Conservation (phyloP, 2,888 invertebrate species). For the Platypus cylindrus region DNA sequence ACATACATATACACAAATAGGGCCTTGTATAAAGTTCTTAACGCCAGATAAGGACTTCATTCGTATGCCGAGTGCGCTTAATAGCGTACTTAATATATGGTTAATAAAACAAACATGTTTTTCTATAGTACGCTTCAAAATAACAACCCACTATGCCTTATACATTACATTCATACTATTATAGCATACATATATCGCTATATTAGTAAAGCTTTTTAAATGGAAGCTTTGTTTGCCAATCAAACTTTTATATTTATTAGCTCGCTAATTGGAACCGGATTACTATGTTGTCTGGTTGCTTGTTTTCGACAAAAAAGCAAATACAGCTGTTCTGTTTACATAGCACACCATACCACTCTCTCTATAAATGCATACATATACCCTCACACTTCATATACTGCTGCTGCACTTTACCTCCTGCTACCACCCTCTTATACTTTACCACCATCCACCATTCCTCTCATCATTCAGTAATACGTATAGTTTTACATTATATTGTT, state of each 20-base stretch:
- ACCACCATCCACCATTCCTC: no score
- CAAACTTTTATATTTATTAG: slow-evolving; percentile 24
- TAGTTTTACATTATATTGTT: no score
- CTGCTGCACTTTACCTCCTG: no score
- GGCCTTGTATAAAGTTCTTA: slow-evolving; percentile 15
- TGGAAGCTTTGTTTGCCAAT: slow-evolving; percentile 24
- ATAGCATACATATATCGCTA: slow-evolving; percentile 22
- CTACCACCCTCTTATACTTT: no score
- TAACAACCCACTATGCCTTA: no score
- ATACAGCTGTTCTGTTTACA: slow-evolving; percentile 12
- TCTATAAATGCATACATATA: no score
- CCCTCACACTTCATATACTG: no score
- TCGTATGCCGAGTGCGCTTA: slow-evolving; percentile 17
- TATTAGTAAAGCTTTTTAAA: slow-evolving; percentile 23
- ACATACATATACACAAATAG: slow-evolving; percentile 6
- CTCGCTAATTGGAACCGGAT: slow-evolving; percentile 22
- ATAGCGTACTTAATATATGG: slow-evolving; percentile 16
- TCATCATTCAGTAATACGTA: no score
- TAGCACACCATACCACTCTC: no score
- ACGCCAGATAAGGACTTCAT: slow-evolving; percentile 18
- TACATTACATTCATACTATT: slow-evolving; percentile 10
- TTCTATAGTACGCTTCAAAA: slow-evolving; percentile 11
- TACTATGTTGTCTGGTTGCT: slow-evolving; percentile 10
- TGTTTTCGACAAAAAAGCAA: slow-evolving; percentile 7
- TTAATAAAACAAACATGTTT: slow-evolving; percentile 16